These are phyloP conservation scores for Eristalinus aeneus DNA, from an alignment of 2,888 invertebrate species.

Conservation along the genomic window DNA sequence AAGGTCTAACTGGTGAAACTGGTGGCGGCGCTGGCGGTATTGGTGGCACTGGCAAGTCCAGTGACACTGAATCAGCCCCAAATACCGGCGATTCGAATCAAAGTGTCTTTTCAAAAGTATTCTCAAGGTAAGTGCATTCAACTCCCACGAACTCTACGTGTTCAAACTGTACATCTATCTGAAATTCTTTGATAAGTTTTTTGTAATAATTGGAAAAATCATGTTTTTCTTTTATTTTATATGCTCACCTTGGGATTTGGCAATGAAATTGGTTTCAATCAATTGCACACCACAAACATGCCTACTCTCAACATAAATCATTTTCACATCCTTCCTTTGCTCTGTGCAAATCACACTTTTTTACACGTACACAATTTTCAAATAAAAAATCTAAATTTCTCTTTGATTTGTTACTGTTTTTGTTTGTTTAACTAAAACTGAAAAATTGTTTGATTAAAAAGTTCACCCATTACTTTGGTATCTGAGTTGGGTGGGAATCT, in stretches of 20 bases:
- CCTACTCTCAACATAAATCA: constrained; percentile 26
- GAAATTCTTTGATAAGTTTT: constrained; percentile 29
- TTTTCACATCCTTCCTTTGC: constrained; percentile 60
- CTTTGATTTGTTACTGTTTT: constrained; percentile 15
- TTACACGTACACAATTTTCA: constrained; percentile 33
- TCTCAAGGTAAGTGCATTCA: constrained; percentile 86
- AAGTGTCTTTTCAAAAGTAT: constrained; percentile 95
- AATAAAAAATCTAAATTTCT: constrained; percentile 33
- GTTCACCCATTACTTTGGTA: constrained; percentile 96
- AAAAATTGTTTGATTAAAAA: constrained; percentile 77
- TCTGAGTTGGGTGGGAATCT: constrained; percentile 96
- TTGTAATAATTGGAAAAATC: constrained; percentile 63
- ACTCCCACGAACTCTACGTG: neutral
- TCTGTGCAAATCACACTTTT: constrained; percentile 20
- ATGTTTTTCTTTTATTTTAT: constrained; percentile 67
- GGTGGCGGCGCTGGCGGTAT: constrained; percentile 81
- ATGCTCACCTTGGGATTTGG: constrained; percentile 76
- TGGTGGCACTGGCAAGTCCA: constrained; percentile 75
- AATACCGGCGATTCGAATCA: constrained; percentile 83
- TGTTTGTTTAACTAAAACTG: constrained; percentile 11
- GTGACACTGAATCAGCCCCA: constrained; percentile 80
- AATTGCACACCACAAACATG: constrained; percentile 37
- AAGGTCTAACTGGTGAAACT: constrained; percentile 89
- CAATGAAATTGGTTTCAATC: constrained; percentile 64
- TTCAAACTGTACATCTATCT: constrained; percentile 33